Base-by-base conservation (phyloP, 2,888 invertebrate species). In the Cactoblastis cactorum region DNA sequence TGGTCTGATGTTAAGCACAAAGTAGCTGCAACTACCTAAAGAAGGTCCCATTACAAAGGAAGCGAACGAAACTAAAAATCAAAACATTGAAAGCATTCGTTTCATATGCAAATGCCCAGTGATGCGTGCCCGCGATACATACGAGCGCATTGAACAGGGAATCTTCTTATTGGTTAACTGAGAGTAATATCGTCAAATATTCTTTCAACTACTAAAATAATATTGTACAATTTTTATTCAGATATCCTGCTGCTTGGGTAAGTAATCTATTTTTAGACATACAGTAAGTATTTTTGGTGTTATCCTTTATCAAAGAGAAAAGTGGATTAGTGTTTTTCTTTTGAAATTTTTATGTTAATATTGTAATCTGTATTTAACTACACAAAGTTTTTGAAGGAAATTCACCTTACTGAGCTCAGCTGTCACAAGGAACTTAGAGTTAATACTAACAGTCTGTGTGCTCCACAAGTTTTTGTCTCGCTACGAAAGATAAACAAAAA, bases 71-170 rank as follows among this genome's bases (percentile, higher is more conserved):
- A 71, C 68, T 71, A 74, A 83, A 77, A 80, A 84, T 80, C 73
- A 77, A 82, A 80, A 78, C 76, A 79, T 76, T 76, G 75, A 67
- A 75, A 75, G 70, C 60, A 60, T 67, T 74, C 74, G 73, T 78
- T 83, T 83, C 81, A 77, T 77, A 85, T 84, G 83, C 74, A 81
- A 86, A 87, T 83, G 61, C 54, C 58, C 64, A 66, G 65, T 62
- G 72, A 71, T 74, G 71, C 71, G 70, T 74, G 71, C 69, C 65
- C 54, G 56, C 57, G 67, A 73, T 72, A 80, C 71, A 71, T 63
- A 75, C 65, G 58, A 67, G 59, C 65, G 57, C 52, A 53, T 56
- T 56, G 63, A 60, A 59, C 53, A 57, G 55, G 59, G 54, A 58
- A 33, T 15, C 14, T 32, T 49, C 53, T 51, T 47, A 55, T 48